phyloP scores from a whole-genome alignment of 2,113 vertebrate genomes.

The Pseudopipra pipra region DNA sequence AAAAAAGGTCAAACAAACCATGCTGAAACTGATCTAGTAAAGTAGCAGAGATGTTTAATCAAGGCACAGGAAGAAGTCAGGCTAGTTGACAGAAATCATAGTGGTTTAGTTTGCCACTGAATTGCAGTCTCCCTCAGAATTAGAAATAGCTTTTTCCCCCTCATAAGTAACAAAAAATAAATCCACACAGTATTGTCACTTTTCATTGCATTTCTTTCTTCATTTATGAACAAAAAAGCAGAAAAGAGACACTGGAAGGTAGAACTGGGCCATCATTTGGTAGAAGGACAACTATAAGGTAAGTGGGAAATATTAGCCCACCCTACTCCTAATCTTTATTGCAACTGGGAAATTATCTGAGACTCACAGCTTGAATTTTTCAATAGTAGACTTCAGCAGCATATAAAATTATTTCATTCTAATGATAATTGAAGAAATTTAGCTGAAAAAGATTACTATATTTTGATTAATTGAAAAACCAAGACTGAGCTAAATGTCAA shows the following conservation, averaged over 20 bases:
- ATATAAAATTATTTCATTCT: not conserved
- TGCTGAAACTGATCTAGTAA: not conserved
- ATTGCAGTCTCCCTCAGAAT: not conserved
- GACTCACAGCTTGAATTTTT: not conserved
- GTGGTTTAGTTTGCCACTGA: not conserved
- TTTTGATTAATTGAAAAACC: constrained; percentile 19
- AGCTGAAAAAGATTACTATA: not conserved
- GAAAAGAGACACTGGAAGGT: not conserved
- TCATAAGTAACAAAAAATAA: not conserved
- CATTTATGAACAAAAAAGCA: not conserved
- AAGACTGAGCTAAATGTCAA: not conserved
- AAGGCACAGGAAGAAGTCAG: not conserved
- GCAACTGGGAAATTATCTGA: not conserved
- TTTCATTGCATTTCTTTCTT: not conserved
- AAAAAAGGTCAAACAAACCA: not conserved
- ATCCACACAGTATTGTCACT: not conserved
- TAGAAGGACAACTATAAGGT: not conserved
- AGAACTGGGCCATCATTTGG: not conserved
- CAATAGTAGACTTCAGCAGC: not conserved
- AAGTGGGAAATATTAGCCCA: not conserved
- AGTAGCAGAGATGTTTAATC: not conserved
- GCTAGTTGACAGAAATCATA: not conserved
- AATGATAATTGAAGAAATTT: constrained; percentile 3
- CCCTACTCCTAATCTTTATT: not conserved
- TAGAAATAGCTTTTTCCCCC: not conserved